Percentiles rank a stretch among this genome's conserved stretches.
These are phyloP conservation scores for Cepaea nemoralis DNA, from an alignment of 1,140 invertebrate genomes.

Conservation along the genomic window DNA sequence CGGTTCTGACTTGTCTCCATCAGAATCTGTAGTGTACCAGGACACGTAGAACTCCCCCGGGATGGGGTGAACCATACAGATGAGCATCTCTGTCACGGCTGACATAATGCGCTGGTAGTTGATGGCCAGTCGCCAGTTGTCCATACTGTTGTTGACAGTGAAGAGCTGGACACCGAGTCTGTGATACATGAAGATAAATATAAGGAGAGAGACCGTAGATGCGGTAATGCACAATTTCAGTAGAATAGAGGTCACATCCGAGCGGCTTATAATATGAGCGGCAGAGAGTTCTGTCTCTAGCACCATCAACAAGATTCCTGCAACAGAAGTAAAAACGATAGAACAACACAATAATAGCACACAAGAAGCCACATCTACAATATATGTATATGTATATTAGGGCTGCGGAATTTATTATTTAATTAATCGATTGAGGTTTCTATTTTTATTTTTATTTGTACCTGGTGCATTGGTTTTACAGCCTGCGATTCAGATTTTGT, in stretches of 20 bases:
- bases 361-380: too few relatives aligned
- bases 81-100: conserved; percentile 62
- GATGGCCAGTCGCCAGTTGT: conserved; percentile 67
- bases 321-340: background rate
- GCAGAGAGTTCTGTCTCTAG: conserved; percentile 64
- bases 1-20: conserved; percentile 23
- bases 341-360: too few relatives aligned
- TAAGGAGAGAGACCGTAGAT: conserved; percentile 63
- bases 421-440: too few relatives aligned
- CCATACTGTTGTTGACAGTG: conserved; percentile 68
- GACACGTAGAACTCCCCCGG: conserved; percentile 58
- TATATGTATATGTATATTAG: too few relatives aligned
- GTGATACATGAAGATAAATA: conserved; percentile 64
- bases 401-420: too few relatives aligned
- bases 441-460: too few relatives aligned
- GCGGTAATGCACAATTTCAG: conserved; percentile 64
- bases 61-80: conserved; percentile 69
- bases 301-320: conserved; percentile 67
- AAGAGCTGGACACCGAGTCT: conserved; percentile 63
- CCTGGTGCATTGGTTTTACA: too few relatives aligned
- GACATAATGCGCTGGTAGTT: conserved; percentile 49
- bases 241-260: conserved; percentile 51
- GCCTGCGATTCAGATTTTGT: too few relatives aligned
- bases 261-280: conserved; percentile 48
- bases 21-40: conserved; percentile 42